Base-by-base conservation (phyloP, 2,797 vertebrate genomes). In the Poecilia velifera region DNA sequence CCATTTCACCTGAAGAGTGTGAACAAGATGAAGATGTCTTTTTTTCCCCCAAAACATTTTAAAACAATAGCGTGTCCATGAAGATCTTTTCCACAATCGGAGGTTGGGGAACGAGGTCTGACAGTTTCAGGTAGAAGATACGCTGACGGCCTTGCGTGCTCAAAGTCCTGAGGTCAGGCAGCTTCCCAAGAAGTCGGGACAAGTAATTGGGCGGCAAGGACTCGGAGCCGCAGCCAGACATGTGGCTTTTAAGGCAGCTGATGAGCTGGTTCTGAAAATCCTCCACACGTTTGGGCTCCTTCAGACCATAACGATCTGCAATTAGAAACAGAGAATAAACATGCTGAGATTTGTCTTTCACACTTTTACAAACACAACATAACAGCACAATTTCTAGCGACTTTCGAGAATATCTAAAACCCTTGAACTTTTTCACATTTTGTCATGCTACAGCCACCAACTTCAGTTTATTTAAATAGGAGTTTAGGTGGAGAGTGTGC, bases 101-200 rank as follows among this genome's bases (percentile, higher is more conserved):
- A 0, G 98, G 98, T 0, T 97, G 97, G 0, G 98, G 96, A 81
- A 98, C 97, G 66, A 99, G 87, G 83, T 98, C 96, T 90, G 98
- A 97, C 79, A 99, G 90, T 91, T 99, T 99, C 86, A 99, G 97
- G 95, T 98, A 99, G 91, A 99, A 98, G 87, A 99, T 98, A 51
- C 98, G 97, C 90, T 98, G 98, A 9, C 97, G 96, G 83, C 98
- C 98, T 89, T 99, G 97, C 31, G 96, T 98, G 92, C 97, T 97
- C 80, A 99, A 96, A 79, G 97, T 98, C 89, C 97, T 96, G 77
- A 99, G 96, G 92, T 98, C 98, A 0, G 98, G 97, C 85, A 99
- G 95, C 86, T 98, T 98, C 86, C 98, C 96, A 51, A 98, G 94
- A 66, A 99, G 96, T 83, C 96, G 96, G 36, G 98, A 98, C 93